A percentile compares a stretch with the other conserved stretches of the same genome.
phyloP scores from a whole-genome alignment of 2,113 vertebrate genomes.

The Pyxicephalus adspersus region DNA sequence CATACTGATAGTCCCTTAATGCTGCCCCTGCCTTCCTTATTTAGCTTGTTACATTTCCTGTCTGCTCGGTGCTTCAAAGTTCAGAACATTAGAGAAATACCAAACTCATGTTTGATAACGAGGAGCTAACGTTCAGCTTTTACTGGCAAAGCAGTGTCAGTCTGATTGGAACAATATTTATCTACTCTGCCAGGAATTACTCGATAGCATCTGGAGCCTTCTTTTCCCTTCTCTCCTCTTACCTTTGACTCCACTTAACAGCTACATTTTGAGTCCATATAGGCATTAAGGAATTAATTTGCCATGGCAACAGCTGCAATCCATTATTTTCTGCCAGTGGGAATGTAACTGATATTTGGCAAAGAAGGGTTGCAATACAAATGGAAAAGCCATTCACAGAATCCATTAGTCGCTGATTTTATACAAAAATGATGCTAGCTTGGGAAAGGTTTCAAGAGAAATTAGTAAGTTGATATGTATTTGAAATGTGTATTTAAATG shows the following conservation, averaged over 20 bases:
- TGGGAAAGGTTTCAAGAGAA: not conserved
- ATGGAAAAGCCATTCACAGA: conserved; percentile 60
- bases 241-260: conserved; percentile 63
- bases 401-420: not conserved
- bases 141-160: conserved; percentile 1
- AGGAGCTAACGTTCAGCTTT: not conserved
- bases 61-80: not conserved
- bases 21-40: not conserved
- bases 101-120: not conserved
- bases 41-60: not conserved
- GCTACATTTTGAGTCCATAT: conserved; percentile 69
- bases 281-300: conserved; percentile 57
- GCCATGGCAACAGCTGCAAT: conserved; percentile 65
- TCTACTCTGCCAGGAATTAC: conserved; percentile 42
- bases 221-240: conserved; percentile 34
- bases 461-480: not conserved
- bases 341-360: conserved; percentile 68
- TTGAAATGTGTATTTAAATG: not conserved
- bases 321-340: conserved; percentile 68
- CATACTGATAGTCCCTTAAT: not conserved
- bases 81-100: conserved; percentile 13
- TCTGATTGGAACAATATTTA: conserved; percentile 9
- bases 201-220: conserved; percentile 64
- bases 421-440: not conserved
- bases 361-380: conserved; percentile 61